phyloP scores from a whole-genome alignment of 2,113 vertebrate genomes.

The Mus pahari region DNA sequence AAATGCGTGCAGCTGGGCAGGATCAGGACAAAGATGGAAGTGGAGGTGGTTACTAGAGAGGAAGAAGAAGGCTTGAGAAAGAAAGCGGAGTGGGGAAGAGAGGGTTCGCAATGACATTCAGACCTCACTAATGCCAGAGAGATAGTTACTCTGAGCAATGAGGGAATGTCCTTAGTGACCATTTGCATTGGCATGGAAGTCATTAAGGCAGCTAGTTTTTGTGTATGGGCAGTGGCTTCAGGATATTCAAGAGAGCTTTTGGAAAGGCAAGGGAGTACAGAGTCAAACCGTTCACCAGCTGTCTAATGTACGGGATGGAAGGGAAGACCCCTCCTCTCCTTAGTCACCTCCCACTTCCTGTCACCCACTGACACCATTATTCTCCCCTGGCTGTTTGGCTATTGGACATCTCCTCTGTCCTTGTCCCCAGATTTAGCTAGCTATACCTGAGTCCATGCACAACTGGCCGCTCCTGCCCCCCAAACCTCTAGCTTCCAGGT shows the following conservation, averaged over 20 bases:
- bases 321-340: neutral
- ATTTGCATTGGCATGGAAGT: neutral
- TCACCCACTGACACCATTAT: no score
- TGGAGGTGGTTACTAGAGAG: neutral
- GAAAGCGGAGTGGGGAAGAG: neutral
- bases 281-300: neutral
- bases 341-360: neutral
- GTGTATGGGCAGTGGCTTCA: neutral
- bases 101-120: neutral
- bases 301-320: neutral
- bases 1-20: neutral
- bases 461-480: no score
- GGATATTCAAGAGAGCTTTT: neutral
- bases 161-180: neutral
- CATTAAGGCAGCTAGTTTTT: neutral
- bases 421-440: neutral
- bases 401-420: neutral
- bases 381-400: neutral
- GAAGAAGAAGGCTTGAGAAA: constrained; percentile 62
- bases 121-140: neutral
- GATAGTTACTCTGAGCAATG: neutral
- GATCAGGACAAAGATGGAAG: constrained; percentile 8
- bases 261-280: neutral
- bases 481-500: neutral
- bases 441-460: neutral